Evolutionary conservation across 2,113 vertebrate genomes (phyloP).

Genomic region (Rhadina sibilatrix): DNA sequence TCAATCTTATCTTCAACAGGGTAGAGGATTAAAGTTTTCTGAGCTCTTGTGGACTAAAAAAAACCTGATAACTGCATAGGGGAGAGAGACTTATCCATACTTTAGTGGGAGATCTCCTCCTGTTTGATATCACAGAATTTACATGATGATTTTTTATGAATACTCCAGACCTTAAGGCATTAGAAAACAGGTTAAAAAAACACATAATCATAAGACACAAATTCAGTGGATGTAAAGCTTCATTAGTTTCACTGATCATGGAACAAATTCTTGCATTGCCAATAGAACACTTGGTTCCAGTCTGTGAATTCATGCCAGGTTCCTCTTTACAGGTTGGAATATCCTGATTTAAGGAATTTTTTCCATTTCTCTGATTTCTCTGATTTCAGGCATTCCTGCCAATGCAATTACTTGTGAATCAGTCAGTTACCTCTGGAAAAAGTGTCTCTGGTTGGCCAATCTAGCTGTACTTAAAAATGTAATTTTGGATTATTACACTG

Average conservation of each 20-base stretch:
- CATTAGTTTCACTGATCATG: background rate
- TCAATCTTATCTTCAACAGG: background rate
- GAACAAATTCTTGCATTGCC: background rate
- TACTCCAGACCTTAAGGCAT: background rate
- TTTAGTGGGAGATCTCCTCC: background rate
- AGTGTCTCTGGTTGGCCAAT: background rate
- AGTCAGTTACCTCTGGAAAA: background rate
- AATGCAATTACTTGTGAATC: background rate
- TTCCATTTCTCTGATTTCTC: slow-evolving; percentile 1
- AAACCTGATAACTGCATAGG: background rate
- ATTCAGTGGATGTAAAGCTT: background rate
- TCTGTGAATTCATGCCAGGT: background rate
- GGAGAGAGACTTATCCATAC: background rate
- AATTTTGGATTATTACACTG: background rate
- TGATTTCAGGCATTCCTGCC: background rate
- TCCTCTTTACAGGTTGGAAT: background rate
- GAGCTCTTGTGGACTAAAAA: background rate
- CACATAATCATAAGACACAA: background rate
- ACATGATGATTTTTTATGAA: background rate
- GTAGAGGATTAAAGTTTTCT: background rate
- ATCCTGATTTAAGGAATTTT: slow-evolving; percentile 4
- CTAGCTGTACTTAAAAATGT: background rate
- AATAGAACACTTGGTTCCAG: background rate
- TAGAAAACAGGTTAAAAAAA: background rate
- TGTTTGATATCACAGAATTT: background rate